These are phyloP conservation scores for Rhopalosiphum padi DNA, from an alignment of 1,140 invertebrate species.

Conservation along the genomic window DNA sequence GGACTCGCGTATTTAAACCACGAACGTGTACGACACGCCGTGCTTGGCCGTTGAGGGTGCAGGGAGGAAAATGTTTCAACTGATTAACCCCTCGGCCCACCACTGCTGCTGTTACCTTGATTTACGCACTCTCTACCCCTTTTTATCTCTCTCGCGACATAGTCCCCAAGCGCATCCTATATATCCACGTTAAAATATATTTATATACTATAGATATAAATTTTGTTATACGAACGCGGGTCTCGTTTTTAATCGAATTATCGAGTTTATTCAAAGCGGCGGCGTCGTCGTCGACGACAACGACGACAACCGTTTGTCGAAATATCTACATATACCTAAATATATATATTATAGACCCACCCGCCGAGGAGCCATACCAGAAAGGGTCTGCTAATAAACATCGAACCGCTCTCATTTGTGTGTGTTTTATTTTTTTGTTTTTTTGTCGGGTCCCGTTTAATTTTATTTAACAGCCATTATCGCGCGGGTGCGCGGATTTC, in stretches of 20 bases:
- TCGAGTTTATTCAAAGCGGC: conserved; percentile 13
- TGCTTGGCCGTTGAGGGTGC: background rate
- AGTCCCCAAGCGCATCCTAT: background rate
- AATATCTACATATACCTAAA: background rate
- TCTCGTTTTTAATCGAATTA: conserved; percentile 47
- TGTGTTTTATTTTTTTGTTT: background rate
- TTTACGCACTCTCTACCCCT: conserved; percentile 38
- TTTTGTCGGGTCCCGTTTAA: background rate
- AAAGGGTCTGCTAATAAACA: conserved; percentile 27
- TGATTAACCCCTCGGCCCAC: conserved; percentile 39
- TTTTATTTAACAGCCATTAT: conserved; percentile 41
- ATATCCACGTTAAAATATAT: background rate
- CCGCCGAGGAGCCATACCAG: background rate
- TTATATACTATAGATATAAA: background rate
- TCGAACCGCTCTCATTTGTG: background rate
- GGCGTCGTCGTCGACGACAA: background rate
- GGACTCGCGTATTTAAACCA: background rate
- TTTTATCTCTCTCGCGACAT: conserved; percentile 4
- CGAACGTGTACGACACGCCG: background rate
- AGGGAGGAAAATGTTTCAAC: conserved; percentile 49
- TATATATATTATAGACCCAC: background rate
- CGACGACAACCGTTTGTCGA: conserved; percentile 17
- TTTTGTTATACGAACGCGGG: background rate
- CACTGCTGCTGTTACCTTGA: conserved; percentile 25
- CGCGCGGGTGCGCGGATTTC: background rate